Evolutionary conservation across 2,113 vertebrate genomes (phyloP), one percentile per base, ranked within the genome.

Genomic region (Chlamydotis undulata): DNA sequence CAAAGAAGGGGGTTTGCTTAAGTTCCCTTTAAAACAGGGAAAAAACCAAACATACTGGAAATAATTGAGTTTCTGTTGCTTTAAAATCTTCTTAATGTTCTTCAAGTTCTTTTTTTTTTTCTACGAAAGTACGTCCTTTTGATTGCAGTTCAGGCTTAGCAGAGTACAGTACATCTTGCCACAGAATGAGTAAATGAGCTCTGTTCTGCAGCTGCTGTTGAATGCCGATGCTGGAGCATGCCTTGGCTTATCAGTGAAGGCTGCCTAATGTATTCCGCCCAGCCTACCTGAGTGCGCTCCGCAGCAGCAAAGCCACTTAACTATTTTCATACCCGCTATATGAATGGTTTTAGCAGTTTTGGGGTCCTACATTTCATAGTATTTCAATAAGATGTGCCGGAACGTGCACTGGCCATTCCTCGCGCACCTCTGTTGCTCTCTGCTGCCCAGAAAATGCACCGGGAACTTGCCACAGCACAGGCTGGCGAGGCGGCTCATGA

Each of bases 81-180:
- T 96, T 96, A 90, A 95, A 94, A 96, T 76, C 89, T 87, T 88
- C 78, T 89, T 90, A 93, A 87, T 95, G 93, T 91, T 95, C 88
- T 89, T 93, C 77, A 74, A 76, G 55, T 92, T 90, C 24, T 87
- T 91, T 74, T 87, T 91, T 74, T 87, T 69, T 90, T 67, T 57
- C 81, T 75, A 49, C 0, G 0, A 75, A 93, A 96, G 55, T 64
- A 79, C 81, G 84, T 96, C 92, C 92, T 94, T 96, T 91, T 94
- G 84, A 96, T 96, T 96, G 82, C 84, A 80, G 65, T 91, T 95
- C 89, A 71, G 81, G 70, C 80, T 93, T 95, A 90, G 75, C 69
- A 89, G 76, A 93, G 86, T 93, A 91, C 89, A 84, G 93, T 90
- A 94, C 91, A 83, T 95, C 87, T 96, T 93, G 52, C 92, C 83